phyloP scores from a whole-genome alignment of 2,113 vertebrate genomes.

The Maccullochella peelii region DNA sequence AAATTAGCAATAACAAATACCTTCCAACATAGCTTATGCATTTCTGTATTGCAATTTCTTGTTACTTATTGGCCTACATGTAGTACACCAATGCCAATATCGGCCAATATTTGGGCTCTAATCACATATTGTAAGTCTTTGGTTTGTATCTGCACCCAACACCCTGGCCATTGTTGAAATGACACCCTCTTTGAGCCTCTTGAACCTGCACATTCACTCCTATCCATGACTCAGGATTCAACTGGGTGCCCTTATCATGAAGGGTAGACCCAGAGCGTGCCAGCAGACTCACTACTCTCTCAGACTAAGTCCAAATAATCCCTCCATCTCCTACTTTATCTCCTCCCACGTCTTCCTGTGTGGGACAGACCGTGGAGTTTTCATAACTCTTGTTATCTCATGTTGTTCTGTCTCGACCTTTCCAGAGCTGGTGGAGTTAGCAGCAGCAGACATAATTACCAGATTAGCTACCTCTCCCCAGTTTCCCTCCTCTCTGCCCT shows the following conservation, averaged over 20 bases:
- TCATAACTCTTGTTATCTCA: conserved; percentile 61
- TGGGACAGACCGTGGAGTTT: conserved; percentile 45
- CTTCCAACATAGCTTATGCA: background rate
- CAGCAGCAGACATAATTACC: conserved; percentile 54
- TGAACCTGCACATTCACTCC: conserved; percentile 23
- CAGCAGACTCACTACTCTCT: background rate
- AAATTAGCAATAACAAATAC: background rate
- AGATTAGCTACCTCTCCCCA: conserved; percentile 64
- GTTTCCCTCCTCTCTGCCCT: conserved; percentile 23
- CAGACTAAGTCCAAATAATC: conserved; percentile 25
- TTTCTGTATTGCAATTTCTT: too few relatives aligned
- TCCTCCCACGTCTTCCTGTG: conserved; percentile 26
- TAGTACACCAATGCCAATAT: background rate
- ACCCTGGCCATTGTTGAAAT: conserved; percentile 14
- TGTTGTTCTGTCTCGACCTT: conserved; percentile 60
- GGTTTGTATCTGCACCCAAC: conserved; percentile 21
- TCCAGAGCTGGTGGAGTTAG: conserved; percentile 48
- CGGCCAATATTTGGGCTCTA: background rate
- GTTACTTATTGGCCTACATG: background rate
- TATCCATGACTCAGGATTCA: conserved; percentile 33
- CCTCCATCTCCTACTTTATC: conserved; percentile 32
- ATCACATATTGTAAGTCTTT: background rate
- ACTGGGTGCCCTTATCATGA: conserved; percentile 18
- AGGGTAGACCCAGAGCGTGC: conserved; percentile 11
- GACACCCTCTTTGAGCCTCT: conserved; percentile 2